Evolutionary conservation across 2,113 vertebrate species (phyloP), one percentile per base, ranked within the genome.

Genomic region (Apteryx mantelli): DNA sequence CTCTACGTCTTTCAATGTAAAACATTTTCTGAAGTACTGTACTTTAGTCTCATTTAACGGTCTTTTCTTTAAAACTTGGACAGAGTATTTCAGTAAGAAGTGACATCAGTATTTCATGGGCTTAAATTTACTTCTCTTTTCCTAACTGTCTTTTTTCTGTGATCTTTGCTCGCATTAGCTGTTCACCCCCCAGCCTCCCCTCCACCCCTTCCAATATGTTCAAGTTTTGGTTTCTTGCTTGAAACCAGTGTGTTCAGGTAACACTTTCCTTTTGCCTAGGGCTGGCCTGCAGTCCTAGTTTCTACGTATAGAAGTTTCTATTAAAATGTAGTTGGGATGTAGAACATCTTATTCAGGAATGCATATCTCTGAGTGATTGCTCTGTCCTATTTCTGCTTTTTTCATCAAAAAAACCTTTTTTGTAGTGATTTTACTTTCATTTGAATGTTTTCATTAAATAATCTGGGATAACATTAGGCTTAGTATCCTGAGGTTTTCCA

Each of bases 321-420:
- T 90, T 70, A 32, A 44, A 36, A 21, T 19, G 18, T 46, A 28
- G 65, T 28, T 68, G 20, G 32, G 3, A 38, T 76, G 3, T 53
- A 46, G 17, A 0, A 0, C 26, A 14, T 52, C 61, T 56, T 75
- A 24, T 48, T 68, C 70, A 21, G 55, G 28, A 20, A 4, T 0
- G 0, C 7, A 4, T 24, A 4, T n/a, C 18, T 63, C 12, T 25
- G 0, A 21, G 34, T 24, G 34, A 6, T 52, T 88, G 13, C 28
- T 69, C n/a, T 69, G 11, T 69, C 63, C 26, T 83, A 24, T 32
- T 77, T 74, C 34, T 48, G 22, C 40, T 81, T 53, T 34, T 53
- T 42, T 11, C 22, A 46, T 34, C 26, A 58, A 9, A 22, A 32
- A 20, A 0, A 13, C 34, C 53, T 50, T 61, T 58, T 61, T 58